Evolutionary conservation across 2,797 vertebrate genomes (phyloP).

Genomic region (Discoglossus pictus): DNA sequence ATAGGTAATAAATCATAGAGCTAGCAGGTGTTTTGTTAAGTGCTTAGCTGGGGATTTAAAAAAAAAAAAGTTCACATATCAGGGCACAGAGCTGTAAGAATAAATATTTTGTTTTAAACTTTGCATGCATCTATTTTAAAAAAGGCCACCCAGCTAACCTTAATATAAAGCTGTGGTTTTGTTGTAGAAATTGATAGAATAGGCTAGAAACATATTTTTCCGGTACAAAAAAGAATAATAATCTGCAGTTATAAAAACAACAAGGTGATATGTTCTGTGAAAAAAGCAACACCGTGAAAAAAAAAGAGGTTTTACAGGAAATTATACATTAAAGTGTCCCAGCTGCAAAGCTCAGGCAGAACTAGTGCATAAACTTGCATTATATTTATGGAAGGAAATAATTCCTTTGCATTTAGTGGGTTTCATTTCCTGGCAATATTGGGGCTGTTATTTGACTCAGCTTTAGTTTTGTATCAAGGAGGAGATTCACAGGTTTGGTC

Average conservation of each 20-base stretch:
- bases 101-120: slow-evolving; percentile 4
- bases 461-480: too few species aligned
- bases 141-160: slow-evolving; percentile 15
- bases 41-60: slow-evolving; percentile 15
- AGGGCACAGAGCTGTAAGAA: not conserved
- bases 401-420: slow-evolving; percentile 2
- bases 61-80: slow-evolving; percentile 13
- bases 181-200: too few species aligned
- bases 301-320: slow-evolving; percentile 22
- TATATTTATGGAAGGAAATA: slow-evolving; percentile 14
- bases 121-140: not conserved
- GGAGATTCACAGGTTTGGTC: too few species aligned
- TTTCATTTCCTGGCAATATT: slow-evolving; percentile 5
- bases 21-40: slow-evolving; percentile 60
- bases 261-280: not conserved
- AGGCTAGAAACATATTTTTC: too few species aligned
- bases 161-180: too few species aligned
- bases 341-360: slow-evolving; percentile 18
- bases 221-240: slow-evolving; percentile 8
- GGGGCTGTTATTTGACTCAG: too few species aligned
- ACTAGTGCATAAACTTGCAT: not conserved
- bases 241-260: slow-evolving; percentile 7
- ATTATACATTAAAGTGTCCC: slow-evolving; percentile 35
- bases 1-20: slow-evolving; percentile 39
- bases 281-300: not conserved